Evolutionary conservation across 2,113 vertebrate species (phyloP), one percentile per base, ranked within the genome.

Genomic region (Nestor notabilis): DNA sequence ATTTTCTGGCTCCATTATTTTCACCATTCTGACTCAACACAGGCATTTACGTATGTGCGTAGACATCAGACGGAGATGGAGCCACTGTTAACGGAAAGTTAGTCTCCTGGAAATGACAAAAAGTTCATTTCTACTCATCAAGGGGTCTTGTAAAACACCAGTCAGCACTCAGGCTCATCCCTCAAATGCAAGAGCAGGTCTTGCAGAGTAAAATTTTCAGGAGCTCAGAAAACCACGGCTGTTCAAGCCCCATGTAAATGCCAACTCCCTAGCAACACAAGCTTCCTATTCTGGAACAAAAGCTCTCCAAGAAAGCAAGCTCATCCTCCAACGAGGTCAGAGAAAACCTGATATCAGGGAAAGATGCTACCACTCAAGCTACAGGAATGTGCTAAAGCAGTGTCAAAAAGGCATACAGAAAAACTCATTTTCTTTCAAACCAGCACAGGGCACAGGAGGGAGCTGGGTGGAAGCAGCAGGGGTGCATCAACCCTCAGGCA

Each of bases 391-490:
- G 61, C 47, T 4, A 0, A 56, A 68, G 60, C 43, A 19, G 37
- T 1, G 5, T 31, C 50, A 71, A 41, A 70, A 52, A 41, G 64
- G n/a, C 13, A 65, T 2, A n/a, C 6, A 37, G 65, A 68, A 87
- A 68, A 35, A 19, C 28, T n/a, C 10, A 4, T 17, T 60, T 78
- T 18, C 47, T 31, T 65, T 28, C 2, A 11, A 41, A 39, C 10
- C 3, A 0, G 61, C 35, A 28, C 0, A 1, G 47, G 1, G 0
- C 27, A 11, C 35, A 49, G 47, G 3, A 1, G 17, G 47, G 63
- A 52, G 63, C 56, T 31, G 56, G n/a, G 65, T 12, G 69, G 53
- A 29, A 85, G 53, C 23, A 23, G 75, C 60, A 68, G 14, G 28
- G 56, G 16, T 2, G 18, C 76, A 76, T 35, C 64, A 70, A 33